Percentiles rank a stretch among this genome's conserved stretches.
Evolutionary conservation across 2,888 invertebrate species (phyloP).

Genomic region (Tigriopus californicus): DNA sequence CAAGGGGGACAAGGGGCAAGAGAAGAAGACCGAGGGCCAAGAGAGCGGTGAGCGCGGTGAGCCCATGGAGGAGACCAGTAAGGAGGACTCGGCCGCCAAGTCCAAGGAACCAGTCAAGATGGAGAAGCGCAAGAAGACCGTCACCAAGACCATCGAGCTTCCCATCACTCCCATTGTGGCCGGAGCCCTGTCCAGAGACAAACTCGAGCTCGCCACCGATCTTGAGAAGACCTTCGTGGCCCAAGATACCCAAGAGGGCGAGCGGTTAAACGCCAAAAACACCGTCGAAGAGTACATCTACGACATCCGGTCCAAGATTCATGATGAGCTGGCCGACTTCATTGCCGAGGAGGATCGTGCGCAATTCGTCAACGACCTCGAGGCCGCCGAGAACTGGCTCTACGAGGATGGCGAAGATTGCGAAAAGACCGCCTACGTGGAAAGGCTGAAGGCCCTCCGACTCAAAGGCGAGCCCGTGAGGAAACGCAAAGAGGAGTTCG

Average conservation of each 20-base stretch:
- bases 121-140: constrained; percentile 38
- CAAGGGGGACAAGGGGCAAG: constrained; percentile 27
- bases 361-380: constrained; percentile 37
- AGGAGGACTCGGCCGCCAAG: constrained; percentile 17
- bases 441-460: constrained; percentile 34
- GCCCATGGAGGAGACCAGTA: constrained; percentile 24
- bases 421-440: constrained; percentile 46
- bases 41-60: constrained; percentile 23
- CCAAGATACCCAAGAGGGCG: constrained; percentile 78
- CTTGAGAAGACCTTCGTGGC: constrained; percentile 56
- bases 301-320: constrained; percentile 48
- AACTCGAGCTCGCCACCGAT: constrained; percentile 40
- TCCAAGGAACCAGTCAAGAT: constrained; percentile 21
- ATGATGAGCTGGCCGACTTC: constrained; percentile 25
- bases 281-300: constrained; percentile 96
- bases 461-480: constrained; percentile 73
- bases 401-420: constrained; percentile 94
- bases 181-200: constrained; percentile 31
- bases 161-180: constrained; percentile 36
- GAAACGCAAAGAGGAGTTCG: constrained; percentile 57
- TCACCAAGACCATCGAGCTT: constrained; percentile 61
- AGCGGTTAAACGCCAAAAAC: constrained; percentile 85
- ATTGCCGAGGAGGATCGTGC: constrained; percentile 21
- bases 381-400: constrained; percentile 82
- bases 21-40: constrained; percentile 28